A percentile compares a stretch with the other conserved stretches of the same genome.
Conservation (phyloP, 2,113 vertebrate species). For the Casuarius casuarius region DNA sequence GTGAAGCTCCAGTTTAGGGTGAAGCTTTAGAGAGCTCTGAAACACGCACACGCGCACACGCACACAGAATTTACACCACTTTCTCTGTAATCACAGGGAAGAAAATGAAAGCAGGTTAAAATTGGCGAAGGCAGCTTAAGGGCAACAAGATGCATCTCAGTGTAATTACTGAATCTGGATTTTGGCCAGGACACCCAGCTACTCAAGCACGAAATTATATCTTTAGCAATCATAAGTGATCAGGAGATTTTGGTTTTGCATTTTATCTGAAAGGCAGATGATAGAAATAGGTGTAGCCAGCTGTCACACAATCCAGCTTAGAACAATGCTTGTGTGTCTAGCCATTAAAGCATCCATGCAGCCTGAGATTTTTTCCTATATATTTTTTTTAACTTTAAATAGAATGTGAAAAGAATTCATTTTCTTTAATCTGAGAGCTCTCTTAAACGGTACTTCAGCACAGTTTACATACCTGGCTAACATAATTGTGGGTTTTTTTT, state of each 20-base stretch:
- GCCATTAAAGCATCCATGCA: background rate
- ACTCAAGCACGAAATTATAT: background rate
- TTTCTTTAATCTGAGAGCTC: background rate
- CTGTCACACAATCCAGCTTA: background rate
- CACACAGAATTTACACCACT: background rate
- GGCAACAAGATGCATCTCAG: background rate
- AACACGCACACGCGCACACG: too few relatives aligned
- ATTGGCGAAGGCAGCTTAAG: background rate
- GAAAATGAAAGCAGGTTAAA: background rate
- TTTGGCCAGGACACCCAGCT: background rate
- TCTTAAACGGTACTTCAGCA: background rate
- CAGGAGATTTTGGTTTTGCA: background rate
- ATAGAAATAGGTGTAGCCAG: background rate
- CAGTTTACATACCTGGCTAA: background rate
- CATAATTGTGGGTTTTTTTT: background rate
- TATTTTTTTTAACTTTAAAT: background rate
- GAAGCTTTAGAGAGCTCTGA: background rate
- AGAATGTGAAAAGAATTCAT: background rate
- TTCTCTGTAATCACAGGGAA: background rate
- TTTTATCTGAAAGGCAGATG: background rate
- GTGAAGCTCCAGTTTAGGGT: background rate
- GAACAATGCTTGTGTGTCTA: background rate
- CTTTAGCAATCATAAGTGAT: background rate
- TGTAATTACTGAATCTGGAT: background rate
- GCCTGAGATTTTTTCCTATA: background rate